These are phyloP conservation scores for Threskiornis aethiopicus DNA, from an alignment of 2,797 vertebrate genomes.

Conservation along the genomic window DNA sequence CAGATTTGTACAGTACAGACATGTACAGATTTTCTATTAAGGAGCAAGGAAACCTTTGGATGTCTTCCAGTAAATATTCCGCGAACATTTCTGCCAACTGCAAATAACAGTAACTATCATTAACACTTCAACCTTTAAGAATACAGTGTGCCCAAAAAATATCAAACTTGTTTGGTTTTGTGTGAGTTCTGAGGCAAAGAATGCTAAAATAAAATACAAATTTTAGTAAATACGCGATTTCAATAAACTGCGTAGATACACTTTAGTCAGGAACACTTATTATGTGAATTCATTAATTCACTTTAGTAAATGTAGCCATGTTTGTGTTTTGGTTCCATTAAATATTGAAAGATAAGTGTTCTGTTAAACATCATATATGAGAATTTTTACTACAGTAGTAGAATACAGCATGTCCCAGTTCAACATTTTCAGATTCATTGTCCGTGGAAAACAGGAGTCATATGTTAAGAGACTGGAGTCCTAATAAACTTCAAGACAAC, in stretches of 20 bases:
- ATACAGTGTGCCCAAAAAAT: neutral
- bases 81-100: neutral
- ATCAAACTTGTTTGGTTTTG: neutral
- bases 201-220: conserved; percentile 7
- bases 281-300: neutral
- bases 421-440: neutral
- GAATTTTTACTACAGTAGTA: neutral
- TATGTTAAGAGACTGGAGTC: neutral
- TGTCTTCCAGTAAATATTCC: conserved; percentile 15
- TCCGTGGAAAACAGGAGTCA: neutral
- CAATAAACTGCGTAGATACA: neutral
- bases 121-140: conserved; percentile 9
- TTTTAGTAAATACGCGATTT: neutral
- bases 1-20: neutral
- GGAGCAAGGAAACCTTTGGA: neutral
- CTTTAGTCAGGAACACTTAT: neutral
- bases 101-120: neutral
- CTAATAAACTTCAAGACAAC: neutral
- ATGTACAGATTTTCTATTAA: neutral
- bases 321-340: neutral
- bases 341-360: neutral
- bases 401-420: neutral
- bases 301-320: neutral
- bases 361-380: neutral
- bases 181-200: neutral